Percentiles rank a stretch among this genome's conserved stretches.
Evolutionary conservation across 1,140 invertebrate species (phyloP).

Genomic region (Bombyx mori): DNA sequence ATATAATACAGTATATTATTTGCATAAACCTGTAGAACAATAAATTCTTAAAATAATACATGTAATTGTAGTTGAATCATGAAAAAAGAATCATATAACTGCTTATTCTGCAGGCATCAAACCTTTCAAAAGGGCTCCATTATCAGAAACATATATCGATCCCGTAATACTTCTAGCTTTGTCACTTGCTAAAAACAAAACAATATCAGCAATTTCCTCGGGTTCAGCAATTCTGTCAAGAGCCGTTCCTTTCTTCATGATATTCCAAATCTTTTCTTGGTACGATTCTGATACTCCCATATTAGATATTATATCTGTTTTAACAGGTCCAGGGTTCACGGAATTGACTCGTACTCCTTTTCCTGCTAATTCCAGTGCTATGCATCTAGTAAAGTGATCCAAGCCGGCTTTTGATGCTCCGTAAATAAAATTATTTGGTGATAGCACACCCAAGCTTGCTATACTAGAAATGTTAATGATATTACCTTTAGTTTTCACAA

Average conservation of each 20-base stretch:
- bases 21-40: too few species aligned
- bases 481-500: conserved; percentile 72
- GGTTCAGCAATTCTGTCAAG: conserved; percentile 9
- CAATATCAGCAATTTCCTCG: conserved; percentile 14
- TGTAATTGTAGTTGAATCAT: too few species aligned
- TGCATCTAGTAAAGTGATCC: conserved; percentile 80
- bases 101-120: background rate
- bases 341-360: conserved; percentile 80
- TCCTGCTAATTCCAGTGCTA: conserved; percentile 75
- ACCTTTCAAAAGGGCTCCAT: conserved; percentile 3
- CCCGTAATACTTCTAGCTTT: conserved; percentile 75
- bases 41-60: too few species aligned
- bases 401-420: conserved; percentile 82
- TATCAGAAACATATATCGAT: conserved; percentile 3
- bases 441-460: background rate
- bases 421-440: conserved; percentile 54
- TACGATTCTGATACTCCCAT: conserved; percentile 2
- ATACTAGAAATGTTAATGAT: conserved; percentile 84
- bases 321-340: conserved; percentile 78
- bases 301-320: conserved; percentile 56
- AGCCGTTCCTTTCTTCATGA: background rate
- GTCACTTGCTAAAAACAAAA: conserved; percentile 15
- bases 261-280: conserved; percentile 4
- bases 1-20: too few species aligned
- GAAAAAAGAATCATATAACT: too few species aligned